phyloP scores from a whole-genome alignment of 1,140 invertebrate genomes.

The Dendroctonus ponderosae region DNA sequence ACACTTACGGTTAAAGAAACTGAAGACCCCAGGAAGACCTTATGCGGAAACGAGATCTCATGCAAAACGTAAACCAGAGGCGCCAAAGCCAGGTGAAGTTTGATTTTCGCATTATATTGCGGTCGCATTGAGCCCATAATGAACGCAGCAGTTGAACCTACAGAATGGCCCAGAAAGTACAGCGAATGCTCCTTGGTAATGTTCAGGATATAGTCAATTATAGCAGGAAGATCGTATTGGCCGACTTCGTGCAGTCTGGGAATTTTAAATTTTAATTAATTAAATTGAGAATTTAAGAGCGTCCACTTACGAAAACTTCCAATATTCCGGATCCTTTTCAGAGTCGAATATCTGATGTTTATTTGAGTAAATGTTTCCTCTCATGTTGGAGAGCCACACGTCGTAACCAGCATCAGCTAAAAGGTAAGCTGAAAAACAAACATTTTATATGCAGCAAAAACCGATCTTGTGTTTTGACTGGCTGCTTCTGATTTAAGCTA shows the following conservation, averaged over 20 bases:
- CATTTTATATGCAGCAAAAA: no score
- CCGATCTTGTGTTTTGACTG: no score
- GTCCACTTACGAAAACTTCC: conserved; percentile 52
- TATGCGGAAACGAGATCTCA: conserved; percentile 29
- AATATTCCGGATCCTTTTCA: conserved; percentile 52
- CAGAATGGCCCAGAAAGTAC: conserved; percentile 61
- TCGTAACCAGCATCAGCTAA: conserved; percentile 48
- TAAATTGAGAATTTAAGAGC: background rate
- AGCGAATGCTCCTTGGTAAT: conserved; percentile 54
- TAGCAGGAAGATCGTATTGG: conserved; percentile 59
- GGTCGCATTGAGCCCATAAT: conserved; percentile 53
- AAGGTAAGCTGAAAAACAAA: conserved; percentile 38
- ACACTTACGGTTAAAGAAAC: conserved; percentile 35
- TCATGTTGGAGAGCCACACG: conserved; percentile 69
- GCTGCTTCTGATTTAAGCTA: no score
- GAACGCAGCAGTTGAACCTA: conserved; percentile 57
- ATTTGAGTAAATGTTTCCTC: conserved; percentile 63
- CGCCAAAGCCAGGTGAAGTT: conserved; percentile 54
- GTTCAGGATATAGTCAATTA: conserved; percentile 58
- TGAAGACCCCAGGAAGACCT: conserved; percentile 32
- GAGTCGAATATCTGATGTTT: conserved; percentile 39
- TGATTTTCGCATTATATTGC: conserved; percentile 58
- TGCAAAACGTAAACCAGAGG: conserved; percentile 54
- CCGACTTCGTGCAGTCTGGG: conserved; percentile 50
- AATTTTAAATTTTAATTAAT: conserved; percentile 11